Conservation (phyloP, 2,797 vertebrate species). For the Sandelia bainsii region DNA sequence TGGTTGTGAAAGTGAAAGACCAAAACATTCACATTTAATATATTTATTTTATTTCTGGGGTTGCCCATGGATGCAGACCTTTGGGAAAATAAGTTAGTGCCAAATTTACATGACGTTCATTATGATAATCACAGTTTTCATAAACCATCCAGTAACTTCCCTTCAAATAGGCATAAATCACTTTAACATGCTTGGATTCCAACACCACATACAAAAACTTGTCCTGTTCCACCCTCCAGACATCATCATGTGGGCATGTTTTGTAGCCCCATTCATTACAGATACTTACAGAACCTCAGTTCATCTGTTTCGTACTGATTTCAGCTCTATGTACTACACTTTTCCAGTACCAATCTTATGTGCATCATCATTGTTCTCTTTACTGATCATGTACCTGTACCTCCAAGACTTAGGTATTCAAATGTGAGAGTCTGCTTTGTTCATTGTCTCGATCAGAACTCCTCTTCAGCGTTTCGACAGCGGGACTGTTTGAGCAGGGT, state of each 20-base stretch:
- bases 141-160: conserved; percentile 5
- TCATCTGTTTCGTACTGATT: not conserved
- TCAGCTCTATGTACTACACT: conserved; percentile 14
- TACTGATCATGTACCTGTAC: not conserved
- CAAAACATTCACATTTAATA: conserved; percentile 3
- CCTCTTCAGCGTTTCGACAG: conserved; percentile 89
- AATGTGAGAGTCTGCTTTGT: not conserved
- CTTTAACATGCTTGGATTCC: conserved; percentile 4
- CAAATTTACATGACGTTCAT: conserved; percentile 36
- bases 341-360: conserved; percentile 25
- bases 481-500: conserved; percentile 86
- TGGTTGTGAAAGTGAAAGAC: not conserved
- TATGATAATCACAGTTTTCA: not conserved
- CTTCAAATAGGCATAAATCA: not conserved
- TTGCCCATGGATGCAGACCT: conserved; percentile 26
- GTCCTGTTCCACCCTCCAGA: not conserved
- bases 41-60: conserved; percentile 41
- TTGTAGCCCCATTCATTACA: not conserved
- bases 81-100: conserved; percentile 23
- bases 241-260: not conserved
- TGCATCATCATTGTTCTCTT: conserved; percentile 9
- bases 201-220: conserved; percentile 9
- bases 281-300: not conserved
- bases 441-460: conserved; percentile 80
- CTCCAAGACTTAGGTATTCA: conserved; percentile 14